These are phyloP conservation scores for Drosophila parthenogenetica DNA, from an alignment of 2,888 invertebrate genomes.

Conservation along the genomic window DNA sequence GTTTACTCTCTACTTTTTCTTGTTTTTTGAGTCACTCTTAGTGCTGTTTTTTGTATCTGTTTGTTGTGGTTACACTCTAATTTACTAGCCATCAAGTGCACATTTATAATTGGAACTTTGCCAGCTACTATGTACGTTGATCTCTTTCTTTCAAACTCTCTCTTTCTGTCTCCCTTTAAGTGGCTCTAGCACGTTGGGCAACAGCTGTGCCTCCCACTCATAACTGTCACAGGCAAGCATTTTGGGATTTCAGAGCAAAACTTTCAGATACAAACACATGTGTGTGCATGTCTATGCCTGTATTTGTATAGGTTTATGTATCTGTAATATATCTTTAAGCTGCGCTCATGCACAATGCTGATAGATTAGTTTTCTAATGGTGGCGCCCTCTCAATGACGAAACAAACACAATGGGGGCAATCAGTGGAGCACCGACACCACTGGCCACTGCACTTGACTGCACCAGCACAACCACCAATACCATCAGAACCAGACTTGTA, in stretches of 20 bases:
- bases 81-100: slow-evolving; percentile 69
- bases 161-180: not conserved
- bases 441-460: slow-evolving; percentile 52
- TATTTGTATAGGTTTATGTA: not conserved
- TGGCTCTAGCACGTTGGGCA: slow-evolving; percentile 7
- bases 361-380: slow-evolving; percentile 60
- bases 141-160: slow-evolving; percentile 1
- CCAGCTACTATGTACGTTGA: slow-evolving; percentile 45
- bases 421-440: slow-evolving; percentile 20
- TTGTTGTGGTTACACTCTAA: slow-evolving; percentile 68
- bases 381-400: slow-evolving; percentile 33
- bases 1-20: not conserved
- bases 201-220: slow-evolving; percentile 37
- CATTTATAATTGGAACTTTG: slow-evolving; percentile 70
- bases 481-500: not conserved
- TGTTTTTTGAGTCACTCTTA: slow-evolving; percentile 28
- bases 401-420: slow-evolving; percentile 38
- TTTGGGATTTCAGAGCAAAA: not conserved
- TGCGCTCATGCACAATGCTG: slow-evolving; percentile 49
- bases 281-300: not conserved
- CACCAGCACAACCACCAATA: not conserved
- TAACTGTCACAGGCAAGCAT: slow-evolving; percentile 59
- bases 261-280: not conserved
- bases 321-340: slow-evolving; percentile 21
- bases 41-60: slow-evolving; percentile 34